Conservation (phyloP, 1,140 invertebrate genomes). For the Drosophila guanche region DNA sequence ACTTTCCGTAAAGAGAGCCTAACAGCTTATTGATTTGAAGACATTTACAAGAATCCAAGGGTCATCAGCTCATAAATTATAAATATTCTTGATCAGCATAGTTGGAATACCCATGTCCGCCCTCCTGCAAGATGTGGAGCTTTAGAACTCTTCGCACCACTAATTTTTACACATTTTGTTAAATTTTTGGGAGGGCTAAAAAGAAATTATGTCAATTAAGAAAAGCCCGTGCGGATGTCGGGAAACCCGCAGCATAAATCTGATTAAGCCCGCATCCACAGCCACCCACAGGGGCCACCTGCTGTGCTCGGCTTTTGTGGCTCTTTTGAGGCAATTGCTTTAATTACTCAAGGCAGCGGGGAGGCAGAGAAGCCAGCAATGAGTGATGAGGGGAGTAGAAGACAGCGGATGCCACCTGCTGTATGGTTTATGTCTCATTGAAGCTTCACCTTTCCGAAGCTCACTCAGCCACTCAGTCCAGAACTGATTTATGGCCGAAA, state of each 20-base stretch:
- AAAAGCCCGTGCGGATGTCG: conserved; percentile 34
- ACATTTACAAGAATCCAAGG: no score
- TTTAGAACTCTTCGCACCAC: not conserved
- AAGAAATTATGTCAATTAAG: conserved; percentile 75
- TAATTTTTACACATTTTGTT: conserved; percentile 20
- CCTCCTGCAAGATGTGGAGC: not conserved
- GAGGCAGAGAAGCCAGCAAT: conserved; percentile 34
- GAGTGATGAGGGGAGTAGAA: not conserved
- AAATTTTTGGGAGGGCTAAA: conserved; percentile 42
- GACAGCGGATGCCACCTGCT: conserved; percentile 58
- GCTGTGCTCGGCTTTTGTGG: conserved; percentile 41
- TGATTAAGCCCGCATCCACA: conserved; percentile 38
- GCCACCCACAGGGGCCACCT: conserved; percentile 8
- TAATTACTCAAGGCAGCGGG: conserved; percentile 56
- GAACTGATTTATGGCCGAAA: conserved; percentile 51
- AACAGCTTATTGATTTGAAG: no score
- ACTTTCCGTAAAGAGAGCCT: no score
- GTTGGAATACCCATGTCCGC: no score
- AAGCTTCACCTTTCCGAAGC: conserved; percentile 16
- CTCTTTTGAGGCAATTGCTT: conserved; percentile 68
- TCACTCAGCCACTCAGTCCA: conserved; percentile 37
- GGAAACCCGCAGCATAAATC: conserved; percentile 63
- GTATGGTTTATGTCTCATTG: conserved; percentile 52
- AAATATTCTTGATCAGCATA: no score
- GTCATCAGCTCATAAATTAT: no score